Conservation (phyloP, 1,140 invertebrate species). For the Philotrypesis tridentata region DNA sequence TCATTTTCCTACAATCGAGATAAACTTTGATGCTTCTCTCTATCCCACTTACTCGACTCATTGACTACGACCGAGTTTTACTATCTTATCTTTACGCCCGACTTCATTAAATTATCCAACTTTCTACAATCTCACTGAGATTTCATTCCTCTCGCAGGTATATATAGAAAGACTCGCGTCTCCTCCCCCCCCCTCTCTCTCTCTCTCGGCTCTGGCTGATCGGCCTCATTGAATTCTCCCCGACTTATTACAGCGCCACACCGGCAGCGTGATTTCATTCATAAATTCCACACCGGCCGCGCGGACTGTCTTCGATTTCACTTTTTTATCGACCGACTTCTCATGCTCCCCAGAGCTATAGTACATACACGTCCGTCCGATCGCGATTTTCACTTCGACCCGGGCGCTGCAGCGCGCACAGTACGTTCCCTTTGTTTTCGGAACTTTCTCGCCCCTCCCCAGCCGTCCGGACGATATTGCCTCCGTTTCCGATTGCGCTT, state of each 20-base stretch:
- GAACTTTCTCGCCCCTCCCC: too few species aligned
- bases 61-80: background rate
- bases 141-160: background rate
- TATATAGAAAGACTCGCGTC: background rate
- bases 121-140: background rate
- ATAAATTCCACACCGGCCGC: background rate
- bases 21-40: background rate
- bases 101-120: background rate
- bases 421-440: slow-evolving; percentile 13
- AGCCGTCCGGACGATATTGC: slow-evolving; percentile 1
- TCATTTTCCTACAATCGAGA: too few species aligned
- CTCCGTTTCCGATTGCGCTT: slow-evolving; percentile 20
- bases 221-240: background rate
- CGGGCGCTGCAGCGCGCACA: too few species aligned
- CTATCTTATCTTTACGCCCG: background rate
- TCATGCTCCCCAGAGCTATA: background rate
- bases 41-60: background rate
- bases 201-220: background rate
- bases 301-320: background rate
- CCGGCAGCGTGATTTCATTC: slow-evolving; percentile 3
- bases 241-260: background rate
- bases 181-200: background rate
- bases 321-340: background rate
- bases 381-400: background rate
- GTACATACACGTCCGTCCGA: too few species aligned